A percentile compares a stretch with the other conserved stretches of the same genome.
phyloP scores from a whole-genome alignment of 2,797 vertebrate genomes.

The Monodelphis domestica region DNA sequence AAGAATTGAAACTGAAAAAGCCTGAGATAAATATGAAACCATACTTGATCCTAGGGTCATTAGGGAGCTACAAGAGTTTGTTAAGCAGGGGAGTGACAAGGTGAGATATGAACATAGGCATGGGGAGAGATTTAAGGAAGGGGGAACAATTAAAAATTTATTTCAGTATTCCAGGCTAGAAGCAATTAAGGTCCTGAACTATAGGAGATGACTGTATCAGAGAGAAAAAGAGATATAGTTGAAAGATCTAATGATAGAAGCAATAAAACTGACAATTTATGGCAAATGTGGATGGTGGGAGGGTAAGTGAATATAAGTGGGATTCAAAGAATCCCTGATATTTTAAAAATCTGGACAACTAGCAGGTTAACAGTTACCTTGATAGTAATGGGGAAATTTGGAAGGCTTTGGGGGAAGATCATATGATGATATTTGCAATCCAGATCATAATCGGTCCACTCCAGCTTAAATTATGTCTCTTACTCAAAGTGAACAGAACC shows the following conservation, averaged over 20 bases:
- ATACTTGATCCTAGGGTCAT: background rate
- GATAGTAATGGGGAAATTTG: background rate
- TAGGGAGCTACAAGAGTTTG: background rate
- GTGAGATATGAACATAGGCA: background rate
- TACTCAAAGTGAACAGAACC: background rate
- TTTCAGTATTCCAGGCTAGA: background rate
- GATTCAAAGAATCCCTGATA: background rate
- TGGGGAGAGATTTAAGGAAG: too few species aligned
- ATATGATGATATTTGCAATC: background rate
- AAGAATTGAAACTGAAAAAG: background rate
- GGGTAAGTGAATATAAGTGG: background rate
- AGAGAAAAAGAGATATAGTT: background rate
- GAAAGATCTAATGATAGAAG: background rate
- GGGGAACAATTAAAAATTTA: background rate
- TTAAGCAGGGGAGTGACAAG: background rate
- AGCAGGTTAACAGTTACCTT: too few species aligned
- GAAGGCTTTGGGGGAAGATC: background rate
- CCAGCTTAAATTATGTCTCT: background rate
- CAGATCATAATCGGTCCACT: background rate
- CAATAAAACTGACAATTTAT: background rate
- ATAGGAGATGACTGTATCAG: background rate
- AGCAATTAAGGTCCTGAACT: background rate
- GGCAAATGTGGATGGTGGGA: background rate
- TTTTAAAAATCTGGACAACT: background rate
- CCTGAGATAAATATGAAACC: background rate